These are phyloP conservation scores for Campylorhamphus procurvoides DNA, from an alignment of 2,113 vertebrate genomes.

Conservation along the genomic window DNA sequence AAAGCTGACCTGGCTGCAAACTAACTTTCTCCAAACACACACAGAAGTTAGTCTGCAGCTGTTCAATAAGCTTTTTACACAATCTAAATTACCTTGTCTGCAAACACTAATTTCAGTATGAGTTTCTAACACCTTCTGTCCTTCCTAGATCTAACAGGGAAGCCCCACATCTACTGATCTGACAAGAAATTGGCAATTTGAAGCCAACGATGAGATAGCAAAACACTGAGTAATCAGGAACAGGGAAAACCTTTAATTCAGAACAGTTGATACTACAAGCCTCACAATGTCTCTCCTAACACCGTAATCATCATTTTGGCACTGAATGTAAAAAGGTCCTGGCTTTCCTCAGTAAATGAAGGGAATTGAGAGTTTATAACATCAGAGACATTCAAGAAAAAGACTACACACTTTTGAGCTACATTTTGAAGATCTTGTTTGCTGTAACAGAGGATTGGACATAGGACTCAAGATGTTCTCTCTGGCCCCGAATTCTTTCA, in stretches of 20 bases:
- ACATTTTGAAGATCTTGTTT: neutral
- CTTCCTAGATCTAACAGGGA: neutral
- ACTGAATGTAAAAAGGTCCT: neutral
- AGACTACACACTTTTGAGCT: neutral
- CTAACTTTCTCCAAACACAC: neutral
- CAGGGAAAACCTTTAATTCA: neutral
- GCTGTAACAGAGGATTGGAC: neutral
- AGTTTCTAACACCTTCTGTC: neutral
- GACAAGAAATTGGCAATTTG: neutral
- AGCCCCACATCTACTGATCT: neutral
- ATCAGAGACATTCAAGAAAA: neutral
- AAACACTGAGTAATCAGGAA: neutral
- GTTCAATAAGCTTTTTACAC: neutral
- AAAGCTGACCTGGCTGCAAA: neutral
- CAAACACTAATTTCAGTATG: neutral
- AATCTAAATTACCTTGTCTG: neutral
- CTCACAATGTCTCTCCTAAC: neutral
- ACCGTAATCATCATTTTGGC: neutral
- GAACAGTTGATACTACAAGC: neutral
- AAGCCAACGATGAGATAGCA: neutral
- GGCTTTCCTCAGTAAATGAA: neutral
- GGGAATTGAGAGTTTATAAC: neutral
- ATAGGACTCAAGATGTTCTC: neutral
- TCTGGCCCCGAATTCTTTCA: neutral
- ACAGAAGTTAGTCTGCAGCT: neutral